Evolutionary conservation across 2,888 invertebrate genomes (phyloP), one percentile per base, ranked within the genome.

Genomic region (Mimas tiliae): DNA sequence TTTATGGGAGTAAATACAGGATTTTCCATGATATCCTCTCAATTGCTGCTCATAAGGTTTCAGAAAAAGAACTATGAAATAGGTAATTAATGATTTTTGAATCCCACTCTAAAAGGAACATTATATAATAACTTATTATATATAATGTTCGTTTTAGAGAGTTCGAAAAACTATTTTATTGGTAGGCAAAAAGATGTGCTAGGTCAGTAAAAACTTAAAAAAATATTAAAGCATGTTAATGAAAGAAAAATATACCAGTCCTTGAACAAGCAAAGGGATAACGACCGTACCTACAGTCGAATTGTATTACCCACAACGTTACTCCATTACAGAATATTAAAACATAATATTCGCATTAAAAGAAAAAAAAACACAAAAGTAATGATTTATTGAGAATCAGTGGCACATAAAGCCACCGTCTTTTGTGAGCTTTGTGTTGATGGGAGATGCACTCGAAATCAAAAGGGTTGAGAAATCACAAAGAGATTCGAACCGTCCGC

Each of bases 381-480:
- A 42, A 58, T 58, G 58, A 58, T 58, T 58, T 58, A 70, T 70
- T 72, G 72, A 79, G 78, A 80, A 73, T 78, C 80, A 79, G 74
- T 77, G 79, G 77, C 72, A 75, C 73, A 80, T 80, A 78, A 79
- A 81, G 82, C 82, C 82, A 80, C 82, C 79, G 81, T 82, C 83
- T 77, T 82, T 84, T 83, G 79, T 81, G 33, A 69, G 38, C 69
- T 74, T 73, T 78, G 75, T 76, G 62, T 53, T 70, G 73, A 66
- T 74, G 77, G 73, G 70, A 78, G 74, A 58, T 58, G 58, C 42
- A 58, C 58, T 58, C 58, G 58, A 58, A 53, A 58, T 58, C 58
- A 58, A 58, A 58, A 58, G 58, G 58, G 58, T 58, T 62, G 67
- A 19, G 51, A 27, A 38, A 58, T 42, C 38, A 58, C 58, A 58